These are phyloP conservation scores for Phoxinus phoxinus DNA, from an alignment of 2,113 vertebrate species.

Conservation along the genomic window DNA sequence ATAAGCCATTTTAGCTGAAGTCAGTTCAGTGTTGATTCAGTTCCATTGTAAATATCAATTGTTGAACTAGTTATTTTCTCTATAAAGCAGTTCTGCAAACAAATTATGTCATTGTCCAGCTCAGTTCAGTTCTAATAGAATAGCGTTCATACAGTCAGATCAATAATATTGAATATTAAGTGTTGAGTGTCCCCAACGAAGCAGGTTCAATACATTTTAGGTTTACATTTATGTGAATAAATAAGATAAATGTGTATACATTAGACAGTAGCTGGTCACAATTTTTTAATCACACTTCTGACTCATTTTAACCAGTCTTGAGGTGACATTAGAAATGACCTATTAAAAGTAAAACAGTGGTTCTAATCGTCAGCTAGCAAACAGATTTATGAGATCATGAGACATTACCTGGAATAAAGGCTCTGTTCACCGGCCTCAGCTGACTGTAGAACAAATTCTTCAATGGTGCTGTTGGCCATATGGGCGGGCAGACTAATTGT, in stretches of 20 bases:
- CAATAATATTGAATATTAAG: too few species aligned
- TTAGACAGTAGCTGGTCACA: too few species aligned
- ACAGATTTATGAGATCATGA: not conserved
- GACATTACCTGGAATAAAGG: constrained; percentile 84
- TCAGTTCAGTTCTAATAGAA: too few species aligned
- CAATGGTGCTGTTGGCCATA: constrained; percentile 74
- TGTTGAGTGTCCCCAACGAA: too few species aligned
- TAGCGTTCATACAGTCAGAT: too few species aligned
- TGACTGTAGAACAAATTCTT: constrained; percentile 86
- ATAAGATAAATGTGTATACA: not conserved
- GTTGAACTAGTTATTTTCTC: too few species aligned
- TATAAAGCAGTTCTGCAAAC: too few species aligned
- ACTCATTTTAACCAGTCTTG: too few species aligned
- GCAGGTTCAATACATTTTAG: not conserved
- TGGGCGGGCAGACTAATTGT: constrained; percentile 70
- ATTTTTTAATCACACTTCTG: not conserved
- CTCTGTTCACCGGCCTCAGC: constrained; percentile 70
- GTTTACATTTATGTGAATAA: not conserved
- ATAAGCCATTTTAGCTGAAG: too few species aligned
- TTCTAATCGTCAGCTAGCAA: not conserved
- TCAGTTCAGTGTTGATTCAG: too few species aligned
- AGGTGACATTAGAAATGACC: not conserved
- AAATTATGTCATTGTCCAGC: too few species aligned
- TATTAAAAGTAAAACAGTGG: not conserved
- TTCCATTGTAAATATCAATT: too few species aligned